phyloP scores from a whole-genome alignment of 2,888 invertebrate species.

The Eupeodes latifasciatus region DNA sequence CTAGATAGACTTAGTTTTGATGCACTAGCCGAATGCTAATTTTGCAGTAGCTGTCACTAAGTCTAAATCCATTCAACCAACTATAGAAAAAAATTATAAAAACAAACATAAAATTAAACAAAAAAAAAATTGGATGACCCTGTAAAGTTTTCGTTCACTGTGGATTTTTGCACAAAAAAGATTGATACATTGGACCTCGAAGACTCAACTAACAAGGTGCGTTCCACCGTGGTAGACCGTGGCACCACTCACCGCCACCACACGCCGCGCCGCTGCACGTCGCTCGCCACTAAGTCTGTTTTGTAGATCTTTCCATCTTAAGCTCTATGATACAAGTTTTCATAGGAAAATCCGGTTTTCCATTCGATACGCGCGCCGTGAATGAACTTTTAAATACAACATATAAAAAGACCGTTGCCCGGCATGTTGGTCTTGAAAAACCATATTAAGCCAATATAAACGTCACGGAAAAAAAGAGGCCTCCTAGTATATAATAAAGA shows the following conservation, averaged over 20 bases:
- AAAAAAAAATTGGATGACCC: constrained; percentile 14
- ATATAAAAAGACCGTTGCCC: constrained; percentile 53
- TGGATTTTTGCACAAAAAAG: constrained; percentile 7
- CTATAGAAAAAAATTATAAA: constrained; percentile 28
- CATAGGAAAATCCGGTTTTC: constrained; percentile 58
- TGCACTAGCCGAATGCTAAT: constrained; percentile 39
- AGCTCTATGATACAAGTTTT: constrained; percentile 44
- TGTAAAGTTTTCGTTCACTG: constrained; percentile 35
- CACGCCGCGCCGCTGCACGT: too few relatives aligned
- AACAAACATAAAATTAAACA: constrained; percentile 36
- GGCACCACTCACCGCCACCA: too few relatives aligned
- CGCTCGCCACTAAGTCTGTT: not conserved
- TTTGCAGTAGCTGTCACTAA: constrained; percentile 20
- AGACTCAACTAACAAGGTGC: too few relatives aligned
- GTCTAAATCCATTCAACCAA: not conserved
- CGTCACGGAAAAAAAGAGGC: not conserved
- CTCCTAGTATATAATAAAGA: not conserved
- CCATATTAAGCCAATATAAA: not conserved
- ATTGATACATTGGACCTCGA: constrained; percentile 1
- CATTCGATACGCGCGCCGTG: constrained; percentile 23
- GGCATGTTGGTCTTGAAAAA: constrained; percentile 67
- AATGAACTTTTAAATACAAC: constrained; percentile 35
- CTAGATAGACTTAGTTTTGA: not conserved
- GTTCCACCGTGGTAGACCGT: too few relatives aligned
- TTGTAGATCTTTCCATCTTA: not conserved